These are phyloP conservation scores for Chloroceryle aenea DNA, from an alignment of 2,113 vertebrate species.

Conservation along the genomic window DNA sequence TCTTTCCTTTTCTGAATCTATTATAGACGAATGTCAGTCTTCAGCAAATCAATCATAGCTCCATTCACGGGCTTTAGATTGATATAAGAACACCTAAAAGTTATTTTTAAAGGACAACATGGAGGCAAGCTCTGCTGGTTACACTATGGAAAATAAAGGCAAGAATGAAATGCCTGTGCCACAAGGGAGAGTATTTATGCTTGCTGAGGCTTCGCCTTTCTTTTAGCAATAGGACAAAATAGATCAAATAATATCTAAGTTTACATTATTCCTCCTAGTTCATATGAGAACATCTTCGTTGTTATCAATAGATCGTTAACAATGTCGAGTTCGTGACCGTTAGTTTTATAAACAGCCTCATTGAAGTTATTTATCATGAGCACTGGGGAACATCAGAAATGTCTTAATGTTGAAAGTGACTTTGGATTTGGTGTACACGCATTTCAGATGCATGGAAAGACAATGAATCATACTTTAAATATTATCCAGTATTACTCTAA, in stretches of 20 bases:
- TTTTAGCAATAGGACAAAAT: neutral
- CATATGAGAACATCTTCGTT: neutral
- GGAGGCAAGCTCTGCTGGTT: constrained; percentile 24
- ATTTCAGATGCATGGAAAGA: neutral
- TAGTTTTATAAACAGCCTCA: constrained; percentile 8
- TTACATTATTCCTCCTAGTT: neutral
- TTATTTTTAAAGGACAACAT: constrained; percentile 50
- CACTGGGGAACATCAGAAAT: neutral
- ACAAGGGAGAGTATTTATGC: neutral
- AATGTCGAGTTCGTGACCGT: neutral
- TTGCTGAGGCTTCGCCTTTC: neutral
- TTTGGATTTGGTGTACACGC: neutral
- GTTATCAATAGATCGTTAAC: neutral
- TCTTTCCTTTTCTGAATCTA: constrained; percentile 43
- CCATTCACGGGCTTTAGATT: constrained; percentile 31
- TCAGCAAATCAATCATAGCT: constrained; percentile 50
- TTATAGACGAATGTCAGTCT: constrained; percentile 54
- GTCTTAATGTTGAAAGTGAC: constrained; percentile 40
- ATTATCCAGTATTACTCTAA: neutral
- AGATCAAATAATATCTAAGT: neutral
- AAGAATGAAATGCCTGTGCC: neutral
- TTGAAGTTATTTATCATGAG: neutral
- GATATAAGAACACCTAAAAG: constrained; percentile 44
- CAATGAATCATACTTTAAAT: neutral
- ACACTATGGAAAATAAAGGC: neutral